Evolutionary conservation across 1,140 invertebrate species (phyloP).

Genomic region (Drusus annulatus): DNA sequence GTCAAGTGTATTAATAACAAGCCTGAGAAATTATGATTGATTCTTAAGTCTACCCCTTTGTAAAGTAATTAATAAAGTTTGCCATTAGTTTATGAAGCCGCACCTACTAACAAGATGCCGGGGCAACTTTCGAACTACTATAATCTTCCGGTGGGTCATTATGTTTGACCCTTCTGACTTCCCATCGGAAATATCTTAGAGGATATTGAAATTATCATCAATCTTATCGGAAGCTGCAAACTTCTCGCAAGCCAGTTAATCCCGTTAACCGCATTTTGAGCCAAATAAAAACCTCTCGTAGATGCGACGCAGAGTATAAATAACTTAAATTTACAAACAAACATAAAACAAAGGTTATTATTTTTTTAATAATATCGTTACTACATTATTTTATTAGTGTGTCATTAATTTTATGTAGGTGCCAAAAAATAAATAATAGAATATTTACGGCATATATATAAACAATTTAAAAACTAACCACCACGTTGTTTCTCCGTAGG

Average conservation of each 20-base stretch:
- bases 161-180: conserved; percentile 51
- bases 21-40: conserved; percentile 46
- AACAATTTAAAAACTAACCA: too few species aligned
- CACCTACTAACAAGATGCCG: conserved; percentile 33
- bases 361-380: too few species aligned
- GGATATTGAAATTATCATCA: conserved; percentile 56
- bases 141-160: conserved; percentile 50
- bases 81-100: conserved; percentile 45
- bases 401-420: too few species aligned
- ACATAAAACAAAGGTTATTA: too few species aligned
- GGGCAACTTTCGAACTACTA: conserved; percentile 41
- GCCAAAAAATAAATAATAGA: too few species aligned
- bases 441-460: too few species aligned
- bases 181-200: conserved; percentile 46
- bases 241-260: conserved; percentile 20
- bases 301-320: too few species aligned
- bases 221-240: conserved; percentile 52
- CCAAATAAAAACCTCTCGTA: too few species aligned
- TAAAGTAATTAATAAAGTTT: conserved; percentile 56
- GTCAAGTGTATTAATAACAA: conserved; percentile 44
- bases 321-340: too few species aligned
- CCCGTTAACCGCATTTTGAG: not conserved
- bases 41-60: conserved; percentile 44
- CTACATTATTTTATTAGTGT: too few species aligned
- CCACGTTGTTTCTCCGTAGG: too few species aligned